Evolutionary conservation across 2,113 vertebrate species (phyloP).

Genomic region (Sphyrna mokarran): DNA sequence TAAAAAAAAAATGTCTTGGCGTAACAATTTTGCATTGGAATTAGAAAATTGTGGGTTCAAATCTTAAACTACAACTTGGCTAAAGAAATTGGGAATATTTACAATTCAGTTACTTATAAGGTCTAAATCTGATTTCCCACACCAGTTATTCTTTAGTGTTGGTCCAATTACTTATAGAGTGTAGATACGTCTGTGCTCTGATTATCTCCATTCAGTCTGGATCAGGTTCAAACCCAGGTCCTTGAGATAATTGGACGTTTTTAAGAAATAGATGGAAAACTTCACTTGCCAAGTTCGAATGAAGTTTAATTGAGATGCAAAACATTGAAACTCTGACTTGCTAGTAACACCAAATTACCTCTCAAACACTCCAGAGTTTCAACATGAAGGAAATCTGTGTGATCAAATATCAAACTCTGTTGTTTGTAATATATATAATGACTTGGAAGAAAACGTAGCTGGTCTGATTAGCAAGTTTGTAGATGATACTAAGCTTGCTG

Average conservation of each 20-base stretch:
- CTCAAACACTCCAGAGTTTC: neutral
- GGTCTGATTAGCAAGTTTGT: too few relatives aligned
- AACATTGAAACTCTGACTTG: neutral
- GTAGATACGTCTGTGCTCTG: neutral
- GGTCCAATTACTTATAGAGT: neutral
- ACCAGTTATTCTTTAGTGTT: neutral
- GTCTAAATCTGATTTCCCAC: too few relatives aligned
- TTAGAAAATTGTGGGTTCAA: neutral
- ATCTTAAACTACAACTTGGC: too few relatives aligned
- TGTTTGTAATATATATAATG: too few relatives aligned
- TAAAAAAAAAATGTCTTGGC: neutral
- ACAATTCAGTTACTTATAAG: neutral
- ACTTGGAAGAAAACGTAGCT: too few relatives aligned
- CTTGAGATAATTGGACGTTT: neutral
- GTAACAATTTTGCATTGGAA: neutral
- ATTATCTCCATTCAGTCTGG: neutral
- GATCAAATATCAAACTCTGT: neutral
- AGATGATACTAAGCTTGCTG: too few relatives aligned
- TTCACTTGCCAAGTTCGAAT: neutral
- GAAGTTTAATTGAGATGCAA: neutral
- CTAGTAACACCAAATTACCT: neutral
- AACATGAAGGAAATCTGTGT: slow-evolving; percentile 8
- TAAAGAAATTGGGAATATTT: neutral
- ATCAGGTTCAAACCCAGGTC: neutral
- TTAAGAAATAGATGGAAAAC: neutral